Evolutionary conservation across 2,797 vertebrate genomes (phyloP).

Genomic region (Epinephelus malabaricus): DNA sequence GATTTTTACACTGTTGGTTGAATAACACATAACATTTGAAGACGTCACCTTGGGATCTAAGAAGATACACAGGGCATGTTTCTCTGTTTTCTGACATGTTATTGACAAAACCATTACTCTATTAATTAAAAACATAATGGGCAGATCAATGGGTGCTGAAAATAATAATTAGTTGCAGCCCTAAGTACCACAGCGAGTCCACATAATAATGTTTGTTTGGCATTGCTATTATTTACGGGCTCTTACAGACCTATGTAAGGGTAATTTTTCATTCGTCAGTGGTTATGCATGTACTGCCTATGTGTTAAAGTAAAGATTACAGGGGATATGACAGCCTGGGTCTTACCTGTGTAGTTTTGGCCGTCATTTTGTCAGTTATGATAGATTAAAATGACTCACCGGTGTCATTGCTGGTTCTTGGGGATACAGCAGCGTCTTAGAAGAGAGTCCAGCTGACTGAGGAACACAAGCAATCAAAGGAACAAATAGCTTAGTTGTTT

Average conservation of each 20-base stretch:
- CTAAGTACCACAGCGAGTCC: conserved; percentile 5
- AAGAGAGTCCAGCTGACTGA: background rate
- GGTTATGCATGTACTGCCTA: background rate
- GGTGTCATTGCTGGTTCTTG: background rate
- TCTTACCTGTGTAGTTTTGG: background rate
- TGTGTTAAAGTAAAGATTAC: background rate
- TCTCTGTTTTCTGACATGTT: too few relatives aligned
- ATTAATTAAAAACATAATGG: too few relatives aligned
- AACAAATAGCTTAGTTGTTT: background rate
- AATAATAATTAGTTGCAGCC: too few relatives aligned
- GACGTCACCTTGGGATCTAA: too few relatives aligned
- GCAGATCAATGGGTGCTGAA: too few relatives aligned
- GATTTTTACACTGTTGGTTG: too few relatives aligned
- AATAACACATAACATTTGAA: too few relatives aligned
- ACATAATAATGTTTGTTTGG: background rate
- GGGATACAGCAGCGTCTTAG: background rate
- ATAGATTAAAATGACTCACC: background rate
- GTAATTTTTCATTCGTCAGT: background rate
- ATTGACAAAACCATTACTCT: too few relatives aligned
- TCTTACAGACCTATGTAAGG: background rate
- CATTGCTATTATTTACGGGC: background rate
- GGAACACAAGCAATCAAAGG: background rate
- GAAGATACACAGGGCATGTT: too few relatives aligned
- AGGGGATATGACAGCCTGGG: background rate
- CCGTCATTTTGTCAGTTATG: background rate